Evolutionary conservation across 2,888 invertebrate genomes (phyloP), one percentile per base, ranked within the genome.

Genomic region (Brachylomia viminalis): DNA sequence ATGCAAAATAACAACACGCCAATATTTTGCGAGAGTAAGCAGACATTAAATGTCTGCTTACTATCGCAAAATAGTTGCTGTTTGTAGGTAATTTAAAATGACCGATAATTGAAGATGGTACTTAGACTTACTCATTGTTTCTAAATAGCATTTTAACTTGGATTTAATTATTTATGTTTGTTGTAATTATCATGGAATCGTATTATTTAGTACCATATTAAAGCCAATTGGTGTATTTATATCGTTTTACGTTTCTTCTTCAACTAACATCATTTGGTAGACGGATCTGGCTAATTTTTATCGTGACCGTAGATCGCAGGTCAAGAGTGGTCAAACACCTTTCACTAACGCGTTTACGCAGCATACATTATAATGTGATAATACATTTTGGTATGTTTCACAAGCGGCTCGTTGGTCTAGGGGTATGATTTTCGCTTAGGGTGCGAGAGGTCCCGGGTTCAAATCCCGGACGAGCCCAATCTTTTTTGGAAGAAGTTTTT

Each of bases 371-470:
- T 11, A 68, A 66, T 56, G 3, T 76, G 4, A 47, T n/a, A 7
- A 20, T n/a, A 13, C 85, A 85, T 92, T 94, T 94, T 80, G 62
- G 0, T 0, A 0, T 0, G 0, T 0, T 0, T 0, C 0, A 0
- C 82, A 93, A 87, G 80, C 89, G 96, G 96, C 96, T 96, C 96
- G 96, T 96, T 96, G 96, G 96, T 96, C 96, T 96, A 96, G 96
- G 96, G 96, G 96, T 96, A 96, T 96, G 96, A 96, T 96, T 96
- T 94, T 96, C 96, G 96, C 96, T 96, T 97, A 93, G 95, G 96
- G 96, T 96, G 96, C 96, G 96, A 96, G 96, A 96, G 96, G 96
- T 96, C 96, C 96, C 96, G 96, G 96, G 97, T 96, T 97, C 96
- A 96, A 97, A 96, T 97, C 96, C 96, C 96, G 96, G 96, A 96